A percentile compares a stretch with the other conserved stretches of the same genome.
phyloP scores from a whole-genome alignment of 2,797 vertebrate genomes.

The Sphenodon punctatus region DNA sequence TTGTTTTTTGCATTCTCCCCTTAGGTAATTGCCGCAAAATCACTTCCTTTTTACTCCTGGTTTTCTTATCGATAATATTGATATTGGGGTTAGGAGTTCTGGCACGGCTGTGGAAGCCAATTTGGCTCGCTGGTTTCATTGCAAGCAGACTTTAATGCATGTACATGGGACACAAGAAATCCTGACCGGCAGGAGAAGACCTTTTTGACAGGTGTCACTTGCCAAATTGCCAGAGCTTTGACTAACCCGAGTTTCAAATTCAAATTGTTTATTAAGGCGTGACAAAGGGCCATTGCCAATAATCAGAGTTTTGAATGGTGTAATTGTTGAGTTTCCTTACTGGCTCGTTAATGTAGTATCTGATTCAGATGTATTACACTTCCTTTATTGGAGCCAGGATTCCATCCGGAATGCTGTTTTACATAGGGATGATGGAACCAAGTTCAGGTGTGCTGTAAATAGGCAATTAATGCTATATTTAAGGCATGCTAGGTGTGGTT shows the following conservation, averaged over 20 bases:
- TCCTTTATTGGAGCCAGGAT: background rate
- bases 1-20: constrained; percentile 1
- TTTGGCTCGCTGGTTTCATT: constrained; percentile 22
- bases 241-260: too few species aligned
- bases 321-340: background rate
- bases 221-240: background rate
- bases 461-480: background rate
- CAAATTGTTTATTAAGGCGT: too few species aligned
- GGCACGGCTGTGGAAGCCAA: background rate
- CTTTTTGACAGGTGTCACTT: background rate
- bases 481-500: background rate
- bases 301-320: background rate
- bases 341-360: background rate
- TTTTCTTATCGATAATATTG: constrained; percentile 41
- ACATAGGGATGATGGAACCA: background rate
- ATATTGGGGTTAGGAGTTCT: background rate
- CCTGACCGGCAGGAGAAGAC: background rate
- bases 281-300: too few species aligned
- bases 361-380: background rate
- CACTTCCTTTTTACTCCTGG: background rate
- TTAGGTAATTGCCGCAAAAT: background rate
- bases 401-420: background rate
- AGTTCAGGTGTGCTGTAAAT: background rate
- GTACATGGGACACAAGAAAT: background rate
- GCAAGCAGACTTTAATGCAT: background rate